Evolutionary conservation across 2,888 invertebrate species (phyloP).

Genomic region (Xanthorhoe spadicearia): DNA sequence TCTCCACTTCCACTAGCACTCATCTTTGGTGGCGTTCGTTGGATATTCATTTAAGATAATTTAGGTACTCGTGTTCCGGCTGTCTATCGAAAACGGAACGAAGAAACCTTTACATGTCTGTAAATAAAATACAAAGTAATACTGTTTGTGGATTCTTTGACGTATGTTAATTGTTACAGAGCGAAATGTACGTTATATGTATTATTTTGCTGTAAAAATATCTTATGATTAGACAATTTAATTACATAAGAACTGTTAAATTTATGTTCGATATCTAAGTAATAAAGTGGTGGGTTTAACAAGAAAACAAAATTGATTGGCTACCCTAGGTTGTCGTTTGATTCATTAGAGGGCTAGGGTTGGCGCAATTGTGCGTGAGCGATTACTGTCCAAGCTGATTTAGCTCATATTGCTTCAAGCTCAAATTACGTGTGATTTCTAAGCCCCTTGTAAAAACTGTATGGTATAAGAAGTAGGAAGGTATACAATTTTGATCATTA

Average conservation of each 20-base stretch:
- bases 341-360: constrained; percentile 57
- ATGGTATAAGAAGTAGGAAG: too few relatives aligned
- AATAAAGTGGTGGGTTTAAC: neutral
- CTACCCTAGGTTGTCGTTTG: constrained; percentile 49
- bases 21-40: too few relatives aligned
- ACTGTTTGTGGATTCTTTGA: neutral
- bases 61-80: too few relatives aligned
- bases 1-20: too few relatives aligned
- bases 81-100: neutral
- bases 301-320: constrained; percentile 13
- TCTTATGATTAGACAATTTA: neutral
- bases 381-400: constrained; percentile 39
- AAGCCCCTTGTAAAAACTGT: constrained; percentile 1
- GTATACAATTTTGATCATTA: too few relatives aligned
- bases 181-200: neutral
- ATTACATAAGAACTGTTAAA: neutral
- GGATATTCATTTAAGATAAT: too few relatives aligned
- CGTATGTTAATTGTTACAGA: neutral
- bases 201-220: neutral
- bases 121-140: neutral
- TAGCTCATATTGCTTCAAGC: constrained; percentile 31
- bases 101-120: neutral
- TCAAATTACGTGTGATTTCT: constrained; percentile 42
- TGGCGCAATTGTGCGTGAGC: constrained; percentile 53
- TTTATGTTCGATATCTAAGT: neutral